phyloP scores from a whole-genome alignment of 2,888 invertebrate genomes.

The Eugnorisma glareosa region DNA sequence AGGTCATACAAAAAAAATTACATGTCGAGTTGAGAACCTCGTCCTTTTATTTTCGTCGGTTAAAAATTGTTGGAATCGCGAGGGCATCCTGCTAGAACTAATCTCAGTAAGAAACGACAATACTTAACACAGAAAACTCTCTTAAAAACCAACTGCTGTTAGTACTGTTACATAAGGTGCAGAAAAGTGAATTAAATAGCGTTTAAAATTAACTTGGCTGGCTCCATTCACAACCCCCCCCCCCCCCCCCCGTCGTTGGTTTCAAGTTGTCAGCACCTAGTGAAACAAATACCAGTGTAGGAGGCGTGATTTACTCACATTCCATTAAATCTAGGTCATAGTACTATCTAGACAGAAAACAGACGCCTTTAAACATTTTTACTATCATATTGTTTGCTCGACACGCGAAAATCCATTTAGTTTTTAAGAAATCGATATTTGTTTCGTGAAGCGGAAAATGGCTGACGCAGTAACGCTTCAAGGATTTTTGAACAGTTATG shows the following conservation, averaged over 20 bases:
- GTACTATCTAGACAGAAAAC: constrained; percentile 51
- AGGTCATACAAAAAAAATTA: too few relatives aligned
- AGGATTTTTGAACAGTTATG: constrained; percentile 33
- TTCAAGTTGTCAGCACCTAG: constrained; percentile 41
- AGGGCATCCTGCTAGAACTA: neutral
- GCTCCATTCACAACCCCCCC: constrained; percentile 11
- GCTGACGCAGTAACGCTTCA: constrained; percentile 26
- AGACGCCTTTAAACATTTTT: constrained; percentile 36
- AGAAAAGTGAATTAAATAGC: constrained; percentile 21
- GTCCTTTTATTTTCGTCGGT: too few relatives aligned
- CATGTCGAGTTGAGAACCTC: too few relatives aligned
- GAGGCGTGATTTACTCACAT: constrained; percentile 43
- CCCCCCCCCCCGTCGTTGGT: constrained; percentile 13
- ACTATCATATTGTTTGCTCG: constrained; percentile 27
- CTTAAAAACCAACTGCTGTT: neutral
- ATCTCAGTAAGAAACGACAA: neutral
- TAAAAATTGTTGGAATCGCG: too few relatives aligned
- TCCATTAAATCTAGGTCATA: constrained; percentile 45
- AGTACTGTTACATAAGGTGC: neutral
- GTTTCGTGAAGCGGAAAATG: constrained; percentile 11
- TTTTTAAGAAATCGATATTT: constrained; percentile 24
- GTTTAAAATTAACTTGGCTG: constrained; percentile 1
- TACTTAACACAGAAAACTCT: neutral
- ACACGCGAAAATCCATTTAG: constrained; percentile 18
- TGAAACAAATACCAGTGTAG: constrained; percentile 38